Conservation (phyloP, 2,888 invertebrate species). For the Lysandra bellargus region DNA sequence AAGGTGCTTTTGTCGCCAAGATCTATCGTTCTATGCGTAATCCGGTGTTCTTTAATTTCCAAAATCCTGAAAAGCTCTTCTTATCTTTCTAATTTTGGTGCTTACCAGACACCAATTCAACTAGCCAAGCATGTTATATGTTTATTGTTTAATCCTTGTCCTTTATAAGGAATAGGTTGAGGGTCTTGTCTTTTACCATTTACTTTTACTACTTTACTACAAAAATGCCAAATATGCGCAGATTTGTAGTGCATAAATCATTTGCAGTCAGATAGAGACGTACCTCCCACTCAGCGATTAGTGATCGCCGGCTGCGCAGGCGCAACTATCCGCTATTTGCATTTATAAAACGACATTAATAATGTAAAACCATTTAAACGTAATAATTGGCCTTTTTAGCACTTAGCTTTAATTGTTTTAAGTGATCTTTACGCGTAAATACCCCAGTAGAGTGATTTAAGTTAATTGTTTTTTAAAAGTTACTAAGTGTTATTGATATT, state of each 20-base stretch:
- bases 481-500: neutral
- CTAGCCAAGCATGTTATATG: too few relatives aligned
- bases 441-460: neutral
- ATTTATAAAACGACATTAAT: conserved; percentile 20
- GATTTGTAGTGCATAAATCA: conserved; percentile 19
- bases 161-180: too few relatives aligned
- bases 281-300: conserved; percentile 40
- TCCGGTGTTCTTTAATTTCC: too few relatives aligned
- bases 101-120: too few relatives aligned
- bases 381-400: conserved; percentile 18
- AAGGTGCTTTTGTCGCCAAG: too few relatives aligned
- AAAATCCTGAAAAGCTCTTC: too few relatives aligned
- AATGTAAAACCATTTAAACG: conserved; percentile 21
- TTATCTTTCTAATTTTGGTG: too few relatives aligned
- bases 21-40: too few relatives aligned
- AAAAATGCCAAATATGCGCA: neutral
- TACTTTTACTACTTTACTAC: neutral
- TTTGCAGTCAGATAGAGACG: conserved; percentile 34
- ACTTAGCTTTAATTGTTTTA: conserved; percentile 27
- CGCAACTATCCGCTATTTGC: conserved; percentile 31
- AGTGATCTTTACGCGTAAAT: conserved; percentile 15
- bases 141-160: too few relatives aligned
- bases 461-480: conserved; percentile 7
- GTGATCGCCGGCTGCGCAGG: conserved; percentile 38
- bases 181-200: neutral